Evolutionary conservation across 2,797 vertebrate species (phyloP).

Genomic region (Pangasius macronema): DNA sequence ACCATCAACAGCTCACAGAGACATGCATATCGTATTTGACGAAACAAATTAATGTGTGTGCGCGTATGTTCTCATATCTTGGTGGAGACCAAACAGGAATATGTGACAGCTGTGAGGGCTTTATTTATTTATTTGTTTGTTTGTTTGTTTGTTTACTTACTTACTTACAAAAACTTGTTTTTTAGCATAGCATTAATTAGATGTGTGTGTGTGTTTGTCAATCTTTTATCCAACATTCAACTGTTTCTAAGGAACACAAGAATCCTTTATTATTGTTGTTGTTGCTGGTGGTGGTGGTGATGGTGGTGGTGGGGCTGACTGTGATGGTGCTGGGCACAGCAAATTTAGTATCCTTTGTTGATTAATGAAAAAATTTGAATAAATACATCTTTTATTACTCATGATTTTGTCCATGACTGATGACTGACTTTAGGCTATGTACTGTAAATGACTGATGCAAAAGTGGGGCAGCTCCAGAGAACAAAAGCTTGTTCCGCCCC

Average conservation of each 20-base stretch:
- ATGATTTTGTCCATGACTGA: neutral
- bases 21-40: neutral
- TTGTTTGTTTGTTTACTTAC: too few relatives aligned
- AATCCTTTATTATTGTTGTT: neutral
- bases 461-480: conserved; percentile 12
- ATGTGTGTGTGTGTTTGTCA: too few relatives aligned
- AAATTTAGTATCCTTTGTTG: neutral
- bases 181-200: too few relatives aligned
- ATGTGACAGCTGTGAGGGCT: too few relatives aligned
- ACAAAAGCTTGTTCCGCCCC: neutral
- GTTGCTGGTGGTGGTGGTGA: fast-evolving
- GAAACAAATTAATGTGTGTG: neutral
- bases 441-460: conserved; percentile 13
- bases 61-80: too few relatives aligned
- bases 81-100: too few relatives aligned
- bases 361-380: neutral
- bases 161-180: too few relatives aligned
- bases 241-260: neutral
- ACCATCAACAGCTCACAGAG: neutral
- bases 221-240: neutral
- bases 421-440: neutral
- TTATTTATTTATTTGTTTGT: too few relatives aligned
- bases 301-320: neutral
- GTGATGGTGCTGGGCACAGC: neutral
- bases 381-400: neutral